Percentiles rank a stretch among this genome's conserved stretches.
Evolutionary conservation across 2,113 vertebrate species (phyloP).

Genomic region (Mola mola): DNA sequence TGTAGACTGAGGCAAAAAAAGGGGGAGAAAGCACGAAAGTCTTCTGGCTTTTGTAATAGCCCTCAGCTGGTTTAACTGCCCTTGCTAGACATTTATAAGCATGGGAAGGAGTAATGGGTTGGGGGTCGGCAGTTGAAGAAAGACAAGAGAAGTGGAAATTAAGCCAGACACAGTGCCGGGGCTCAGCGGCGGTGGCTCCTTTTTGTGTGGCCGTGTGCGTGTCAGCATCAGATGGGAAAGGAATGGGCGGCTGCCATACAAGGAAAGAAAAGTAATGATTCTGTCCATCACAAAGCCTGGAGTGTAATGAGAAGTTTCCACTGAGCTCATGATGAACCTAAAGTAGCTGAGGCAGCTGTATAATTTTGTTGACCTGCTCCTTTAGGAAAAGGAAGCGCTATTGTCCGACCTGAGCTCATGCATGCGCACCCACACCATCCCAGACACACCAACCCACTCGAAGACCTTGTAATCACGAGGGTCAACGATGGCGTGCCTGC

Average conservation of each 20-base stretch:
- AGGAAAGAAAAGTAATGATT: slow-evolving; percentile 18
- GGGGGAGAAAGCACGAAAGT: slow-evolving; percentile 38
- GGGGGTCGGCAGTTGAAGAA: slow-evolving; percentile 49
- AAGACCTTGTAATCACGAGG: slow-evolving; percentile 75
- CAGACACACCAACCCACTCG: slow-evolving; percentile 24
- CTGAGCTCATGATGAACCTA: slow-evolving; percentile 36
- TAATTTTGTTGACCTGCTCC: slow-evolving; percentile 50
- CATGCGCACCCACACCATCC: slow-evolving; percentile 26
- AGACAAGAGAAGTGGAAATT: slow-evolving; percentile 68
- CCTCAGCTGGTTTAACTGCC: slow-evolving; percentile 67
- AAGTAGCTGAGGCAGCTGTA: slow-evolving; percentile 37
- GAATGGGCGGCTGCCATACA: slow-evolving; percentile 1
- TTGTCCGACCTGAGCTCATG: slow-evolving; percentile 56
- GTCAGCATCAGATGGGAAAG: slow-evolving; percentile 14
- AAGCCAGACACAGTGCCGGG: slow-evolving; percentile 51
- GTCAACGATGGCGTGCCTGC: slow-evolving; percentile 72
- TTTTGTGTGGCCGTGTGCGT: slow-evolving; percentile 27
- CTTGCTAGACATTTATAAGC: slow-evolving; percentile 71
- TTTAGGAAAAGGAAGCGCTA: slow-evolving; percentile 47
- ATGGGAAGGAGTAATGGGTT: slow-evolving; percentile 47
- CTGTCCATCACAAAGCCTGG: slow-evolving; percentile 20
- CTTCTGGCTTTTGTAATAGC: slow-evolving; percentile 69
- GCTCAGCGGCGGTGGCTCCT: slow-evolving; percentile 36
- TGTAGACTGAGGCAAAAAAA: slow-evolving; percentile 27
- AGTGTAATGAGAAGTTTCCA: slow-evolving; percentile 54